Conservation (phyloP, 2,888 invertebrate genomes). For the Atethmia centrago region DNA sequence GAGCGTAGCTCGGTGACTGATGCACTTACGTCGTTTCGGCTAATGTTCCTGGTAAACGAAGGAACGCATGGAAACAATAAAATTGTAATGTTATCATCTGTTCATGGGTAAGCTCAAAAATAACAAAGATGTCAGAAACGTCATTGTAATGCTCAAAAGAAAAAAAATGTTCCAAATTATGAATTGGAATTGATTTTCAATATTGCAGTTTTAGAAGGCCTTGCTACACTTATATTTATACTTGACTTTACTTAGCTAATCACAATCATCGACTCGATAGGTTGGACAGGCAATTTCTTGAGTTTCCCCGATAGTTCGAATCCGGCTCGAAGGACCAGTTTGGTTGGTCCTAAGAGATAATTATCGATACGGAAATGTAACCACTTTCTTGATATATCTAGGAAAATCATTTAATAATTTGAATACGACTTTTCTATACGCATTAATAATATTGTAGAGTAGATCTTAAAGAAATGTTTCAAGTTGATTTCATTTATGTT, state of each 20-base stretch:
- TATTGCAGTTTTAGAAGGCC: not conserved
- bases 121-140: not conserved
- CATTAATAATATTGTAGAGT: not conserved
- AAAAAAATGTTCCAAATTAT: not conserved
- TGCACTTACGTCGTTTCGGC: slow-evolving; percentile 60
- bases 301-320: slow-evolving; percentile 58
- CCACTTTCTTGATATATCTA: slow-evolving; percentile 49
- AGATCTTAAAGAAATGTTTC: not conserved
- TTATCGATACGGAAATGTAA: slow-evolving; percentile 51
- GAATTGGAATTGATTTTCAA: slow-evolving; percentile 2
- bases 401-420: slow-evolving; percentile 10
- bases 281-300: slow-evolving; percentile 41
- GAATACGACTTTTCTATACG: slow-evolving; percentile 3
- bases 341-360: slow-evolving; percentile 42
- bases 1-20: slow-evolving; percentile 75
- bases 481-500: not conserved
- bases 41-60: slow-evolving; percentile 35
- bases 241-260: slow-evolving; percentile 30
- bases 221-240: slow-evolving; percentile 9
- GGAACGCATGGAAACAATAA: slow-evolving; percentile 52
- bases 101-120: slow-evolving; percentile 5
- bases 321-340: slow-evolving; percentile 66
- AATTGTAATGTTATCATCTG: slow-evolving; percentile 38
- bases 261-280: slow-evolving; percentile 25
- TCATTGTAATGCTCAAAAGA: not conserved